Evolutionary conservation across 2,888 invertebrate genomes (phyloP), one percentile per base, ranked within the genome.

Genomic region (Pachydiplax longipennis): DNA sequence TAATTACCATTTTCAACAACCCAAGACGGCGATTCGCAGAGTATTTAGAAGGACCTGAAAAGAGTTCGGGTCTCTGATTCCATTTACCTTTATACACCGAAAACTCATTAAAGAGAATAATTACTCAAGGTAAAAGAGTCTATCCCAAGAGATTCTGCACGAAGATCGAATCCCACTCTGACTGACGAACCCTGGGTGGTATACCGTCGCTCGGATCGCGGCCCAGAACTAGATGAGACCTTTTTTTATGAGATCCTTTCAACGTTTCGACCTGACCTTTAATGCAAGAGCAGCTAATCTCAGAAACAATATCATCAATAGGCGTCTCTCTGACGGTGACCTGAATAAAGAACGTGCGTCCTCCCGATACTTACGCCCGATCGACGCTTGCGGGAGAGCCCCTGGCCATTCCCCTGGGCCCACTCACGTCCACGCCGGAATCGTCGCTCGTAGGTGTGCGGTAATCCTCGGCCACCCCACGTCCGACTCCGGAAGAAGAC

Each of bases 351-450:
- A 53, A 6, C 44, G 6, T 10, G 53, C 53, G 53, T 18, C 73
- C 25, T 73, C 73, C 73, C 83, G 15, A 87, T 87, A 87, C 87
- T 87, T 87, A 87, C 87, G 87, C 87, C 87, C 87, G 61, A 31
- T 87, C 87, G 87, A 65, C n/a, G 65, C 87, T 87, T 65, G 87
- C 87, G 87, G 87, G 65, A 31, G 65, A 65, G 37, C 87, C 87
- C 61, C 87, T 35, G 61, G 87, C 53, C 83, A 83, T 48, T 1
- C 31, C 83, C 58, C 83, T 48, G 53, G 83, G 95, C 94, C 96
- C 95, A 94, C 97, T 97, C 95, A 98, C 96, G 94, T 98, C 98
- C 94, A 98, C 96, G 94, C 98, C 98, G 94, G 98, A 98, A 96
- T 98, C 98, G 95, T 98, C 98, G 94, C 98, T 98, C 61, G 87